Evolutionary conservation across 1,140 invertebrate species (phyloP).

Genomic region (Anadara kagoshimensis): DNA sequence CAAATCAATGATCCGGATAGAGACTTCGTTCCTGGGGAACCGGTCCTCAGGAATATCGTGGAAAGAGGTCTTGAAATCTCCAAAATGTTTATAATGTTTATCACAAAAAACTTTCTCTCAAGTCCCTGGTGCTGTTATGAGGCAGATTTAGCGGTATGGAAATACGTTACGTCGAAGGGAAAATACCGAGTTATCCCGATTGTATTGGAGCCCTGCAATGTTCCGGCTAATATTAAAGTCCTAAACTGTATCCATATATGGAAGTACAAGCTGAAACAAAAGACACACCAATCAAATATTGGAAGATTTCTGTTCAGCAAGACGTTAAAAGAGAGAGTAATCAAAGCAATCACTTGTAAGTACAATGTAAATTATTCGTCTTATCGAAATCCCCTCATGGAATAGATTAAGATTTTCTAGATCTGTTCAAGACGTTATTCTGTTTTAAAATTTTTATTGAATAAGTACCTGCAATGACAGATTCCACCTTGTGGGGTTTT

Average conservation of each 20-base stretch:
- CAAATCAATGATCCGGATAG: constrained; percentile 15
- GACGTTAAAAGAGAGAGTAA: neutral
- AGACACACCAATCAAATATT: neutral
- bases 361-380: neutral
- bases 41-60: neutral
- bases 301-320: neutral
- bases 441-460: neutral
- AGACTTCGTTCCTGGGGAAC: constrained; percentile 11
- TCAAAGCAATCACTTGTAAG: constrained; percentile 2
- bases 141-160: constrained; percentile 13
- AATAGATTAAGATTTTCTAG: neutral
- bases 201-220: constrained; percentile 19
- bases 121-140: constrained; percentile 1
- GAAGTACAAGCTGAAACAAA: constrained; percentile 14
- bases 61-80: constrained; percentile 26
- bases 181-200: constrained; percentile 25
- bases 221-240: constrained; percentile 17
- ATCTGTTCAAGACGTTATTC: neutral
- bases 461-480: constrained; percentile 4
- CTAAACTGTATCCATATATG: constrained; percentile 26
- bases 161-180: constrained; percentile 23
- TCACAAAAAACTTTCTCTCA: constrained; percentile 22
- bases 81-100: constrained; percentile 19
- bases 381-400: neutral
- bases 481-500: neutral